Base-by-base conservation (phyloP, 2,888 invertebrate genomes). In the Clepsis dumicolana region DNA sequence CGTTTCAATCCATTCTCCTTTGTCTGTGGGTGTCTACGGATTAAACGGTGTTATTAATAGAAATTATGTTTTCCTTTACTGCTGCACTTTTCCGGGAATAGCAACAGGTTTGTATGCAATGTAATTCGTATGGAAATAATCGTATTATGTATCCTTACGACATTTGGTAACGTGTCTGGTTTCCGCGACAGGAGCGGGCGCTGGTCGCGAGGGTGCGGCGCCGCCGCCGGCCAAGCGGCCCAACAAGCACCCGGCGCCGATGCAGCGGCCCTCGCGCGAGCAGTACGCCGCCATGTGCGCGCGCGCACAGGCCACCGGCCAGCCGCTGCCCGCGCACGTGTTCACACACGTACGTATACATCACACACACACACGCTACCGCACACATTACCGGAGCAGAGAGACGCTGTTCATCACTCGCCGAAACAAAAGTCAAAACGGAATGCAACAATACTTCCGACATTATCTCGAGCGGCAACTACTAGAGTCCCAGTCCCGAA, bases 201-300 rank as follows among this genome's bases (percentile, higher is more conserved):
- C 70, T 27, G 73, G 63, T 12, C 74, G 91, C 84, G 85, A 86
- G 64, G 81, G 85, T 14, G 76, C 82, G 72, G 93, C 86, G 73
- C 94, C 94, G 66, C 97, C 98, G 75, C 96, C 96, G 56, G 94
- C 97, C 75, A 98, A 98, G 94, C 95, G 98, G 77, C 96, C 96
- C 78, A 96, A 95, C 90, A 96, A 96, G 93, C 96, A 96, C 91
- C 95, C 96, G 64, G 95, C 95, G 93, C 95, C 95, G 78, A 95
- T 96, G 86, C 95, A 95, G 91, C 94, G 96, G 82, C 95, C 95
- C 73, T 95, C 95, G 81, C 94, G 95, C 79, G 96, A 96, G 85
- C 96, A 96, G 88, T 96, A 95, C 93, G 96, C 95, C 75, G 95
- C 95, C 76, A 95, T 96, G 95, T 95, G 96, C 80, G 95, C 95